A percentile compares a stretch with the other conserved stretches of the same genome.
phyloP scores from a whole-genome alignment of 2,797 vertebrate species.

The Sebastes paucispinis region DNA sequence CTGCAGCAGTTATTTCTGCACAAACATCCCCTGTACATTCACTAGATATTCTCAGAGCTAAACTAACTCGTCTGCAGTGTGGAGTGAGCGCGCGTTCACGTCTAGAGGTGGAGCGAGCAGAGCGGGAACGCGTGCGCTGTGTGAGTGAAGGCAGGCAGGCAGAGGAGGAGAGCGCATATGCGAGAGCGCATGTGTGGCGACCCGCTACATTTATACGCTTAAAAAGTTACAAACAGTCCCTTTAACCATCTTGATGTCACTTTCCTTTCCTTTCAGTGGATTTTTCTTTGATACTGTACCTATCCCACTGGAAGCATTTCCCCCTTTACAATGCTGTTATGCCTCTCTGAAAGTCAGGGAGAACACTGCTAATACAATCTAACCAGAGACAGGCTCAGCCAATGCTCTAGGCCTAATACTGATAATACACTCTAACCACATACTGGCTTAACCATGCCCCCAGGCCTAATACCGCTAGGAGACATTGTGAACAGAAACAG shows the following conservation, averaged over 20 bases:
- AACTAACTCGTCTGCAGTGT: too few species aligned
- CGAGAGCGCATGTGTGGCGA: too few species aligned
- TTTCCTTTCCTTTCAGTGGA: slow-evolving; percentile 13
- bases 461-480: slow-evolving; percentile 63
- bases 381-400: slow-evolving; percentile 60
- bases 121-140: too few species aligned
- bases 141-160: too few species aligned
- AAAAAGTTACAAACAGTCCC: too few species aligned
- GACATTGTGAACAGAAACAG: slow-evolving; percentile 58
- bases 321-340: slow-evolving; percentile 51
- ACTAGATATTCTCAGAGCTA: too few species aligned
- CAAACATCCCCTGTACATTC: fast-evolving
- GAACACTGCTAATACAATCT: slow-evolving; percentile 58
- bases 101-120: too few species aligned
- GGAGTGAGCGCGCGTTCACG: too few species aligned
- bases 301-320: slow-evolving; percentile 29
- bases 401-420: slow-evolving; percentile 61
- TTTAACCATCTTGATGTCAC: slow-evolving; percentile 8
- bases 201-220: too few species aligned
- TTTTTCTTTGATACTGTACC: slow-evolving; percentile 2
- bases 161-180: too few species aligned
- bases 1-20: too few species aligned
- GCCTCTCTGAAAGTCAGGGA: slow-evolving; percentile 53
- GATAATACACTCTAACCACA: slow-evolving; percentile 72
- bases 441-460: slow-evolving; percentile 68